Conservation (phyloP, 2,113 vertebrate species). For the Cardinalis cardinalis region DNA sequence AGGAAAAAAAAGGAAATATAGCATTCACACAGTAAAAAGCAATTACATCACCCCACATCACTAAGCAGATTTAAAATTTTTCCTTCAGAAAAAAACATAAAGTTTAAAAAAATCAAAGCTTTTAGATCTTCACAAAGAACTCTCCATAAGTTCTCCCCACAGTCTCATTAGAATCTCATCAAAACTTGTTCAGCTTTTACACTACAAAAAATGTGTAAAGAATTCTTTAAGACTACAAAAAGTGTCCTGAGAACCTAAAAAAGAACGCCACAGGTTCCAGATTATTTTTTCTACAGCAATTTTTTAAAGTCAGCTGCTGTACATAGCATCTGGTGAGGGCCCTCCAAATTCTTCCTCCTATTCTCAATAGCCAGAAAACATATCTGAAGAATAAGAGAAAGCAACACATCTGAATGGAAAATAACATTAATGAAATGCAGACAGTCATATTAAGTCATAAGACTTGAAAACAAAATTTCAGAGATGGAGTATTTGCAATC, state of each 20-base stretch:
- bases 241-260: no score
- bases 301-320: neutral
- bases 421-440: neutral
- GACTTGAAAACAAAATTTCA: neutral
- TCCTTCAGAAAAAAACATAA: neutral
- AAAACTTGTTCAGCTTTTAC: neutral
- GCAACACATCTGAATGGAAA: neutral
- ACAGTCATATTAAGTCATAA: neutral
- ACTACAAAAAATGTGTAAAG: neutral
- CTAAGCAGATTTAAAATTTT: neutral
- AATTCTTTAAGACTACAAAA: no score
- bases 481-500: neutral
- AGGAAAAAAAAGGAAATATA: neutral
- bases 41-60: neutral
- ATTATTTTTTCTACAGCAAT: neutral
- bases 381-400: neutral
- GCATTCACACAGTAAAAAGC: neutral
- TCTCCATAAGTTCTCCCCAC: neutral
- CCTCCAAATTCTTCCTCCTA: neutral
- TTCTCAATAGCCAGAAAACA: neutral
- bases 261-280: neutral
- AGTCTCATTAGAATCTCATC: neutral
- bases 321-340: fast-evolving
- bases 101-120: neutral
- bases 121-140: neutral